Evolutionary conservation across 2,888 invertebrate species (phyloP).

Genomic region (Branchellion lobata): DNA sequence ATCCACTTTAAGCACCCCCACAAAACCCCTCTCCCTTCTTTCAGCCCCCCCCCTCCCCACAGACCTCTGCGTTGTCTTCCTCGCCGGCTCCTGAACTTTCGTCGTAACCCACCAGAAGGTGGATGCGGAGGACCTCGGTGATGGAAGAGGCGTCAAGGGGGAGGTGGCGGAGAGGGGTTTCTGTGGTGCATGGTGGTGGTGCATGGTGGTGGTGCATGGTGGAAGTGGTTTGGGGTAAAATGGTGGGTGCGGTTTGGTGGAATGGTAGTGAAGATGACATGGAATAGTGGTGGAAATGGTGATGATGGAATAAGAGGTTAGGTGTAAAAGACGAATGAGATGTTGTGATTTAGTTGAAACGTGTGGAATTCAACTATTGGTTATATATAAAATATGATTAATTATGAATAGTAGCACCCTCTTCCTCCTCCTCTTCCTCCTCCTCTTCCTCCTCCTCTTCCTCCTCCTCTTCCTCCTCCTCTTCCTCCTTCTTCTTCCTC

Average conservation of each 20-base stretch:
- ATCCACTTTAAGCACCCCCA: too few relatives aligned
- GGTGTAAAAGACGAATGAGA: too few relatives aligned
- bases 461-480: too few relatives aligned
- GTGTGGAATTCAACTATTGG: too few relatives aligned
- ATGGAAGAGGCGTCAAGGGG: constrained; percentile 83
- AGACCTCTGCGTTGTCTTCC: neutral
- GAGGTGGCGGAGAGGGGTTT: constrained; percentile 75
- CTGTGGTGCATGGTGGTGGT: constrained; percentile 61
- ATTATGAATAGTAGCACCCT: too few relatives aligned
- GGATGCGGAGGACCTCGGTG: constrained; percentile 81
- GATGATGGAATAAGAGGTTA: too few relatives aligned
- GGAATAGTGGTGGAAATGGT: neutral
- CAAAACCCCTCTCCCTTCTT: too few relatives aligned
- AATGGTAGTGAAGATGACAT: neutral
- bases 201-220: constrained; percentile 66
- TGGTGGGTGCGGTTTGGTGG: constrained; percentile 72
- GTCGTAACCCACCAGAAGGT: constrained; percentile 60
- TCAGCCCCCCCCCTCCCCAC: too few relatives aligned
- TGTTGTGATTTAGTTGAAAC: too few relatives aligned
- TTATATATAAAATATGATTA: too few relatives aligned
- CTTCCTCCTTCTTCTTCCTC: neutral
- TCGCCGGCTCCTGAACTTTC: neutral
- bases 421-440: too few relatives aligned
- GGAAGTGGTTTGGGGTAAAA: constrained; percentile 80
- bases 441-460: too few relatives aligned